Evolutionary conservation across 2,797 vertebrate species (phyloP).

Genomic region (Setipinna tenuifilis): DNA sequence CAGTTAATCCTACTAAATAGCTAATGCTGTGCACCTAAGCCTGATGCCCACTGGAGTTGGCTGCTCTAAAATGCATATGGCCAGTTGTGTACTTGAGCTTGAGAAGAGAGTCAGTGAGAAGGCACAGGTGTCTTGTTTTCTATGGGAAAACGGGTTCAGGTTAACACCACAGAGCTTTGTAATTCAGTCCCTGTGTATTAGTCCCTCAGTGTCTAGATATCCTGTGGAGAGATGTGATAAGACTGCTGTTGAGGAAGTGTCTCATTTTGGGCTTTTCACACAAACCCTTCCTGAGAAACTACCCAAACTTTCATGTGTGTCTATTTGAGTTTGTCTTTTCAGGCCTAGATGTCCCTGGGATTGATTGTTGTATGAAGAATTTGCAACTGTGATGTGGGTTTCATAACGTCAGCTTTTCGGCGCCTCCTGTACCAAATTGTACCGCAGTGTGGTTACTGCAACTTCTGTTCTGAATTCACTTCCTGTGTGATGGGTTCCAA

Average conservation of each 20-base stretch:
- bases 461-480: background rate
- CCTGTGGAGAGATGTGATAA: background rate
- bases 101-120: background rate
- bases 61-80: background rate
- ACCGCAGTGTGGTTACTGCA: slow-evolving; percentile 27
- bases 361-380: background rate
- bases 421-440: background rate
- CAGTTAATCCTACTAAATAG: too few species aligned
- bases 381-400: slow-evolving; percentile 8
- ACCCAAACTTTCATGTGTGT: background rate
- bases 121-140: background rate
- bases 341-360: background rate
- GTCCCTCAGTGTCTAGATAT: background rate
- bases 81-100: background rate
- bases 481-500: slow-evolving; percentile 27
- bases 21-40: too few species aligned
- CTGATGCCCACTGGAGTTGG: too few species aligned
- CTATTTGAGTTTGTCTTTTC: background rate
- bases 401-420: background rate
- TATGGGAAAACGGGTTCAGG: background rate
- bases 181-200: background rate
- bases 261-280: background rate
- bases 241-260: background rate
- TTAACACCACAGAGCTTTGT: background rate
- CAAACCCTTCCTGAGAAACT: background rate